phyloP scores from a whole-genome alignment of 2,888 invertebrate genomes.

The Sphecodes monilicornis region DNA sequence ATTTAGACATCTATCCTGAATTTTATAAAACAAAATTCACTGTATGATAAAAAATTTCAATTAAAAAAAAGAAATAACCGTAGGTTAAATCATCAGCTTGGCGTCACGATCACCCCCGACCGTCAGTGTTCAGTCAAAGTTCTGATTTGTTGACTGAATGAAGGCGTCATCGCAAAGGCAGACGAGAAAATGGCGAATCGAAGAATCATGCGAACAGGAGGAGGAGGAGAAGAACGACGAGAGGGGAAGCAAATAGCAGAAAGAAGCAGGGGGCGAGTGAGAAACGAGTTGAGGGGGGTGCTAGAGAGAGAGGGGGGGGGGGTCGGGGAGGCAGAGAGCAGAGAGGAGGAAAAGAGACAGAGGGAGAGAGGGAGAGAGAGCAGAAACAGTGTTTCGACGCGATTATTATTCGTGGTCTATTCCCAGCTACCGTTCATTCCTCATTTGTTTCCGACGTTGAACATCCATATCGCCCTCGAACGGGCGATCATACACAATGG shows the following conservation, averaged over 20 bases:
- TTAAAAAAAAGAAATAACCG: neutral
- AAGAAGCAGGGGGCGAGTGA: neutral
- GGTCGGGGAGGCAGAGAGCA: neutral
- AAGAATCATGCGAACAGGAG: slow-evolving; percentile 2
- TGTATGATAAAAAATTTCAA: neutral
- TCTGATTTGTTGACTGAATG: slow-evolving; percentile 46
- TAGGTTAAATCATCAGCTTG: neutral
- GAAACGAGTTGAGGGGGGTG: neutral
- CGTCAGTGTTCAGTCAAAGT: slow-evolving; percentile 16
- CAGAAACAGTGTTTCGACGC: slow-evolving; percentile 68
- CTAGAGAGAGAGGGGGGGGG: neutral
- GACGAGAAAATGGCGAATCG: slow-evolving; percentile 23
- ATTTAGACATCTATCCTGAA: too few species aligned
- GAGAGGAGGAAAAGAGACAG: neutral
- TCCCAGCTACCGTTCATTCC: slow-evolving; percentile 66
- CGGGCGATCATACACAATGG: slow-evolving; percentile 79
- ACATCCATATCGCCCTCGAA: slow-evolving; percentile 75
- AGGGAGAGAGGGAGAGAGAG: slow-evolving; percentile 15
- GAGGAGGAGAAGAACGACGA: neutral
- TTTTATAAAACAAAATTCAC: too few species aligned
- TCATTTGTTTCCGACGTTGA: slow-evolving; percentile 71
- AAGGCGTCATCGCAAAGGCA: slow-evolving; percentile 50
- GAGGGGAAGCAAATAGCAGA: neutral
- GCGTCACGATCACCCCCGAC: neutral
- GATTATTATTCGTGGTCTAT: slow-evolving; percentile 71